Evolutionary conservation across 2,888 invertebrate genomes (phyloP).

Genomic region (Bugula neritina): DNA sequence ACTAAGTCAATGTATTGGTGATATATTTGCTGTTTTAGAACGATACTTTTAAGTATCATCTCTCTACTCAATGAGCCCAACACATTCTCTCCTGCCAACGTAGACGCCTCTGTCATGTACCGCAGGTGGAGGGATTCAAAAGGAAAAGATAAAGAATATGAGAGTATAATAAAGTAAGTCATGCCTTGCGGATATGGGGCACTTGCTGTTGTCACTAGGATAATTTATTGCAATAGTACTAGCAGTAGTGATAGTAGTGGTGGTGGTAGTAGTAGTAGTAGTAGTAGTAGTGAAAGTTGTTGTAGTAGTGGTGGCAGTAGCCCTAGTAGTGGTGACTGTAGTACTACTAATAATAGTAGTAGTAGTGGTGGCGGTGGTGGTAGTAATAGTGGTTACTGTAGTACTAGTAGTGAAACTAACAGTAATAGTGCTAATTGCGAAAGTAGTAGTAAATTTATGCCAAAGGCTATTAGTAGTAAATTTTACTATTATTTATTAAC

Average conservation of each 20-base stretch:
- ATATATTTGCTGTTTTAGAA: slow-evolving; percentile 64
- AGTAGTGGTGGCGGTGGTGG: not conserved
- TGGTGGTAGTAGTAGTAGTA: too few species aligned
- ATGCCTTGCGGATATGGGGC: too few species aligned
- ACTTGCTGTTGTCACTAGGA: too few species aligned
- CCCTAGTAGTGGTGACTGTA: not conserved
- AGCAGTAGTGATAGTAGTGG: too few species aligned
- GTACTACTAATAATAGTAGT: not conserved
- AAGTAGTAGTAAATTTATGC: too few species aligned
- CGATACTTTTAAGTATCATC: slow-evolving; percentile 94
- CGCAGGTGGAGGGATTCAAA: slow-evolving; percentile 96
- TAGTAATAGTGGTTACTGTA: not conserved
- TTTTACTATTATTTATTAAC: too few species aligned
- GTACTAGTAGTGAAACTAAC: not conserved
- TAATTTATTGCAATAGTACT: too few species aligned
- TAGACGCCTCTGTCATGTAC: slow-evolving; percentile 99
- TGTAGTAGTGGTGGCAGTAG: not conserved
- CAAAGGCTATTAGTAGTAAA: too few species aligned
- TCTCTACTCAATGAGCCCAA: slow-evolving; percentile 98
- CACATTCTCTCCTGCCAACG: slow-evolving; percentile 98
- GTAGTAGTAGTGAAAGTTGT: not conserved
- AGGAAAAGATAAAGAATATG: slow-evolving; percentile 95
- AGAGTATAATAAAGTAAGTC: slow-evolving; percentile 78
- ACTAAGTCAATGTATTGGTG: too few species aligned
- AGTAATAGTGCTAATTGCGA: too few species aligned